Base-by-base conservation (phyloP, 2,888 invertebrate genomes). In the Linyphia triangularis region DNA sequence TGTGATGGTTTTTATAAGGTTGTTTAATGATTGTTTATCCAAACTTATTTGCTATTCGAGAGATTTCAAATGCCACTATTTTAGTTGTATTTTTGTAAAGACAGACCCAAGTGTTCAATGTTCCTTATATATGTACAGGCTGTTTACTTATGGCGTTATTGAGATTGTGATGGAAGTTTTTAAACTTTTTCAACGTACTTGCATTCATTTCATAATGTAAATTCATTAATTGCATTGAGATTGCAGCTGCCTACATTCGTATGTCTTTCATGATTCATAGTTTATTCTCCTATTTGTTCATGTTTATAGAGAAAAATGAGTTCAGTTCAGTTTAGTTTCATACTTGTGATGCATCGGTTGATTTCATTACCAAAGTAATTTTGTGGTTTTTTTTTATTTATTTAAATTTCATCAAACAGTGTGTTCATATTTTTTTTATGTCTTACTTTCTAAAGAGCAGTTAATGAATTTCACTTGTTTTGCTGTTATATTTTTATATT, bases 41-140 rank as follows among this genome's bases (percentile, higher is more conserved):
- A 4, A 33, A 30, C 19, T 30, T 33, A 19, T 30, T 30, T 67
- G 67, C 33, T 72, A 19, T 51, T 26, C 51, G 26, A 43, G 57
- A n/a, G 13, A 51, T 51, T 51, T 51, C 51, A 51, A n/a, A 51
- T 51, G n/a, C n/a, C 51, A 16, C n/a, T 51, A 51, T 51, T 51
- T 51, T n/a, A 33, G 70, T 77, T 77, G 40, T 77, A 77, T 77
- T 77, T 77, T 77, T 77, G 77, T 77, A 63, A 77, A 61, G 26
- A 63, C 63, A 33, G 24, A 75, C 75, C 40, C 22, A 77, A 16
- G 33, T 63, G 40, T 77, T 40, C 33, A 40, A 61, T 63, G 40
- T 77, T 77, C 59, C 73, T 33, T 77, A 24, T 73, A 28, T n/a
- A 22, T 77, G 77, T 77, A 77, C 59, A 77, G 61, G 24, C 63